phyloP scores from a whole-genome alignment of 2,888 invertebrate genomes.

The Cylindroiulus punctatus region DNA sequence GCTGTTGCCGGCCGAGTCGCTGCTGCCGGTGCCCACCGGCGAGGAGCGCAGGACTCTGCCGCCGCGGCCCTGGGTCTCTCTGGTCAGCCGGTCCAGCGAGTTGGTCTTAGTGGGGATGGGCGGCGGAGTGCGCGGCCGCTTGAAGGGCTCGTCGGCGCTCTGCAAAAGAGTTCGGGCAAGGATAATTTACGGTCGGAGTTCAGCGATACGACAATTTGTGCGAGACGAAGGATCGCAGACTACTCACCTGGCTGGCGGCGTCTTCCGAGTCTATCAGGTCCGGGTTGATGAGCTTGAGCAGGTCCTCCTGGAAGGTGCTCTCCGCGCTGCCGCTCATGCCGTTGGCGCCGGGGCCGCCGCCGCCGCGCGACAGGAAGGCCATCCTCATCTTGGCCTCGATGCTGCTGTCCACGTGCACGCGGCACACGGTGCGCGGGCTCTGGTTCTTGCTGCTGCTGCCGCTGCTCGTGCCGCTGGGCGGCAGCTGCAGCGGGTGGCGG shows the following conservation, averaged over 20 bases:
- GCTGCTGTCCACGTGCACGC: conserved; percentile 46
- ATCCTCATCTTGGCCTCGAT: conserved; percentile 58
- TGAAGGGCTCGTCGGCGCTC: conserved; percentile 49
- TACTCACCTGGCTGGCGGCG: conserved; percentile 48
- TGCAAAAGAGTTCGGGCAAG: too few species aligned
- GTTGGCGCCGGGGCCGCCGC: conserved; percentile 31
- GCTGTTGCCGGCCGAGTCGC: conserved; percentile 1
- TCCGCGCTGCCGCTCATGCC: conserved; percentile 60
- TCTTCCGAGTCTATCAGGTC: conserved; percentile 68
- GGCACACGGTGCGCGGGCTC: conserved; percentile 69
- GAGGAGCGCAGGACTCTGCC: not conserved
- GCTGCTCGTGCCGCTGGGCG: conserved; percentile 65
- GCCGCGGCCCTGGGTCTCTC: conserved; percentile 55
- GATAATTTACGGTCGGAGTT: too few species aligned
- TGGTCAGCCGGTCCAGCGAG: conserved; percentile 55
- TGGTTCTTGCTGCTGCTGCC: conserved; percentile 71
- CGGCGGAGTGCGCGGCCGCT: conserved; percentile 53
- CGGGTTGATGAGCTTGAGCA: conserved; percentile 86
- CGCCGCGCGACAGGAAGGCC: conserved; percentile 58
- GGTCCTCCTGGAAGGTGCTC: conserved; percentile 80
- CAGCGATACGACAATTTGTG: not conserved
- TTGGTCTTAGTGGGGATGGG: conserved; percentile 56
- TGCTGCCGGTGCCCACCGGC: conserved; percentile 54
- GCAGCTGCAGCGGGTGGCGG: conserved; percentile 68
- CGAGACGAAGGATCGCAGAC: not conserved